These are phyloP conservation scores for Rhagoletis zephyria DNA, from an alignment of 1,140 invertebrate genomes.

Conservation along the genomic window DNA sequence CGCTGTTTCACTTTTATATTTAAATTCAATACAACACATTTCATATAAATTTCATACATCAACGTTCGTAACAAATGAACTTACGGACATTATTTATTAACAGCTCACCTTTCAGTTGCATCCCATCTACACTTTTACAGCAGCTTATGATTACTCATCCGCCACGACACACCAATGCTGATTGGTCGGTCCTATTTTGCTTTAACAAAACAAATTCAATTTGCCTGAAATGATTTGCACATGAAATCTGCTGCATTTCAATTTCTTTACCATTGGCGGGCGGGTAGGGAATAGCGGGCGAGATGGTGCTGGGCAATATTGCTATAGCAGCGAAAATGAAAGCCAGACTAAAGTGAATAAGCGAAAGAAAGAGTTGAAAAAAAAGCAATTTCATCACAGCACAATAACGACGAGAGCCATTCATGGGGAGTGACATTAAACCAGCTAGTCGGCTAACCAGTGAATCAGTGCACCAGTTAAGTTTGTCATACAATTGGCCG, in stretches of 20 bases:
- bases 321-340: neutral
- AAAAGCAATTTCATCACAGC: constrained; percentile 13
- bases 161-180: neutral
- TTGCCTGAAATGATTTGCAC: neutral
- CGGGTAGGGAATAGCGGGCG: neutral
- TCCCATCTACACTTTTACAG: neutral
- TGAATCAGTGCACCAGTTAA: neutral
- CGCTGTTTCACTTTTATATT: neutral
- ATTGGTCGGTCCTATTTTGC: neutral
- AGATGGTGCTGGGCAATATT: neutral
- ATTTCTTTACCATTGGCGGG: neutral
- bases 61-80: neutral
- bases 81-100: neutral
- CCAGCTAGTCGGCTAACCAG: neutral
- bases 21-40: constrained; percentile 27
- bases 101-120: constrained; percentile 5
- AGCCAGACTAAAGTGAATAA: neutral
- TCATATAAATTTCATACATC: constrained; percentile 12
- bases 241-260: constrained; percentile 16
- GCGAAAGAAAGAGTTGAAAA: neutral
- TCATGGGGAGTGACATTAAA: constrained; percentile 11
- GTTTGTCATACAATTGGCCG: neutral
- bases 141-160: neutral
- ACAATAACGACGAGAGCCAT: neutral
- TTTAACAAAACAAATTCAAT: constrained; percentile 30